Conservation (phyloP, 2,113 vertebrate genomes). For the Tachycineta bicolor region DNA sequence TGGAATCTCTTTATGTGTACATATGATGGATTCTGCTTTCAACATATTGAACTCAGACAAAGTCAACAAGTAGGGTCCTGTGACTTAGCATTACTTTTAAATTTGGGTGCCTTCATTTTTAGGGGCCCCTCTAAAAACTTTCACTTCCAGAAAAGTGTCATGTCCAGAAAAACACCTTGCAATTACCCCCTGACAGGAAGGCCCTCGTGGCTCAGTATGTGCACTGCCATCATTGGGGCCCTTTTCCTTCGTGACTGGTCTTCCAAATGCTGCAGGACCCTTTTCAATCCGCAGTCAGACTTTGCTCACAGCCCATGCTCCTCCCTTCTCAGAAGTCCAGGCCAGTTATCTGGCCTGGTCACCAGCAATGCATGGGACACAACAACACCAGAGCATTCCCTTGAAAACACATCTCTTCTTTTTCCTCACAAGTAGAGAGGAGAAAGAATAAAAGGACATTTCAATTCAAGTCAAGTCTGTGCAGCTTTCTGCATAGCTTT, state of each 20-base stretch:
- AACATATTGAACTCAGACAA: background rate
- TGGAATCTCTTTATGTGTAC: background rate
- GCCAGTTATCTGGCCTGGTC: background rate
- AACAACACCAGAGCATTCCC: background rate
- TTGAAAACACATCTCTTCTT: background rate
- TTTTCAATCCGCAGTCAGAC: background rate
- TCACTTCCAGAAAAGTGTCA: background rate
- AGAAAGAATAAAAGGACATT: background rate
- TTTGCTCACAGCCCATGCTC: background rate
- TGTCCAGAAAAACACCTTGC: background rate
- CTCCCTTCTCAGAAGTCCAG: background rate
- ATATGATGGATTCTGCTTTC: background rate
- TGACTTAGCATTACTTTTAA: background rate
- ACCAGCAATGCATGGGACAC: background rate
- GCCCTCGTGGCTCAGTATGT: background rate
- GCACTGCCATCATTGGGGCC: background rate
- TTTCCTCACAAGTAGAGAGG: background rate
- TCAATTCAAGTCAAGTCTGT: background rate
- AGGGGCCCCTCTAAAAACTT: background rate
- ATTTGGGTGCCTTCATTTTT: background rate
- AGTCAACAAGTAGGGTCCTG: background rate
- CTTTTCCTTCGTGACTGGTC: background rate
- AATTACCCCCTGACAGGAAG: background rate
- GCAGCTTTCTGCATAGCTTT: background rate
- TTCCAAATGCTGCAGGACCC: background rate